Base-by-base conservation (phyloP, 2,113 vertebrate genomes). In the Lagopus muta region DNA sequence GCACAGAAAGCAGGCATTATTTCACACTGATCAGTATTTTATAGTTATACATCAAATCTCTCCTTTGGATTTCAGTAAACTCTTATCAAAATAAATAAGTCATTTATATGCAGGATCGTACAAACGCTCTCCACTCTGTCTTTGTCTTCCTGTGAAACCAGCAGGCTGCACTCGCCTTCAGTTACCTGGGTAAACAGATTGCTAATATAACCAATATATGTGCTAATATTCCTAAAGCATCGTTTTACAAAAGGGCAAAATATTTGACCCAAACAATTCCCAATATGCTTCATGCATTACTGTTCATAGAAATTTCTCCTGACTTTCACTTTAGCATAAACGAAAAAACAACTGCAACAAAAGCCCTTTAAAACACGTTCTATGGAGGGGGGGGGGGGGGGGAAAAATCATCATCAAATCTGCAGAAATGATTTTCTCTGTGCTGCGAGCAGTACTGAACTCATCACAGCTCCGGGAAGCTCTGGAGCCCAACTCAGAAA, bases 11-110 rank as follows among this genome's bases (percentile, higher is more conserved):
- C 5, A 17, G 65, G 50, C 57, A 40, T 90, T 89, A 83, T 85
- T 89, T 86, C 80, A 70, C 5, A 69, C 61, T 88, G 70, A n/a
- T 81, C 74, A 55, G 45, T 48, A 60, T 86, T 95, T 95, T 55
- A 73, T 54, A 79, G 80, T 62, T 88, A 0, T 57, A 22, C 58
- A 60, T 47, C 64, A 93, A 76, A 89, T 40, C 60, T 91, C 75
- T 84, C 66, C 42, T 82, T 42, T 50, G 74, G 81, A 93, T 92
- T 96, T 90, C 95, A 89, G 79, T 70, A 74, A 72, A 92, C 91
- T 83, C 86, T 80, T 86, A 86, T 73, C 78, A 93, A 93, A 96
- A 96, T 92, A 96, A 95, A 78, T 91, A 93, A 93, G 89, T 87
- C 11, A 95, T 96, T 95, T 96, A 92, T 97, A 93, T 96, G 92